Evolutionary conservation across 2,113 vertebrate species (phyloP).

Genomic region (Aegithalos caudatus): DNA sequence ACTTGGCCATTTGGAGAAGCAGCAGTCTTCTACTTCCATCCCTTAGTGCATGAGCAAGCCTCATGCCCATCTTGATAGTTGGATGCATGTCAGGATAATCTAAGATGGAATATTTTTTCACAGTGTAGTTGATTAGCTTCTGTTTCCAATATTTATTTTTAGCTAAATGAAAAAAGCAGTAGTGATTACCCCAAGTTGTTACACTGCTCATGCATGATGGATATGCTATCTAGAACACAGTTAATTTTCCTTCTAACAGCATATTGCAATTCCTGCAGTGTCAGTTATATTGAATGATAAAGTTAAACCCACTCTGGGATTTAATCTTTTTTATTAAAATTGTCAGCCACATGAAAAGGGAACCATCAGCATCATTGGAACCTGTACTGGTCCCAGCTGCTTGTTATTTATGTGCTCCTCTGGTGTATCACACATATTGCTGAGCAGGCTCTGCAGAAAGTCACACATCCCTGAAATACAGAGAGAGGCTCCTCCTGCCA

Average conservation of each 20-base stretch:
- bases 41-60: not conserved
- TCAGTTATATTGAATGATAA: slow-evolving; percentile 36
- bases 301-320: not conserved
- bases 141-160: slow-evolving; percentile 40
- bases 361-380: not conserved
- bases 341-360: not conserved
- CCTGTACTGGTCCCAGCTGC: not conserved
- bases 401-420: not conserved
- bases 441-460: not conserved
- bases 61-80: not conserved
- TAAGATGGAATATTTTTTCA: not conserved
- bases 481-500: not conserved
- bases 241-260: slow-evolving; percentile 46
- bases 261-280: slow-evolving; percentile 26
- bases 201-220: not conserved
- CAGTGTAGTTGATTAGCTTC: not conserved
- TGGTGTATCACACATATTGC: not conserved
- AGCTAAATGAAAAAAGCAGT: slow-evolving; percentile 18
- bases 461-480: not conserved
- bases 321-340: slow-evolving; percentile 13
- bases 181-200: not conserved
- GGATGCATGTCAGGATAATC: not conserved
- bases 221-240: not conserved
- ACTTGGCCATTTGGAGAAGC: not conserved
- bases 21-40: not conserved